Evolutionary conservation across 2,888 invertebrate species (phyloP), one percentile per base, ranked within the genome.

Genomic region (Tyria jacobaeae): DNA sequence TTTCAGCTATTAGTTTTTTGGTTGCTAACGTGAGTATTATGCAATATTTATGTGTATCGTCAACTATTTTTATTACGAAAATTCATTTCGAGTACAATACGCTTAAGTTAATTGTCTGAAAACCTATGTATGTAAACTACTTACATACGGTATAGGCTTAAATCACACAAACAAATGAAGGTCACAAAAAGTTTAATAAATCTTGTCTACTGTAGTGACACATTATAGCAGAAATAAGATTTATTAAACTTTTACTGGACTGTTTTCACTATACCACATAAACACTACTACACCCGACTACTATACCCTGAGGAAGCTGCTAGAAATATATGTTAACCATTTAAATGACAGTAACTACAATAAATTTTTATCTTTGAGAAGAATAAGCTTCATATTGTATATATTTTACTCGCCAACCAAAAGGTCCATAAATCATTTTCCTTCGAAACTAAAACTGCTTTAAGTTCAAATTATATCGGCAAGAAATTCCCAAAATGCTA

Each of bases 401-500:
- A n/a, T n/a, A 41, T 31, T 12, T 34, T 44, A 21, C 14, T 14
- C 14, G 21, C 34, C 21, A 27, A 51, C 34, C 39, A 47, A 49
- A 63, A 63, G n/a, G 60, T 31, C 21, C 49, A 71, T 66, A 64
- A 73, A 74, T 75, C 72, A 75, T 64, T 66, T 49, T 2, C 24
- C 49, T 62, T 39, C 9, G 7, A 52, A 64, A 64, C 54, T 65
- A 65, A 41, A 49, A 44, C 35, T 48, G 56, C 31, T 31, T n/a
- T 47, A 72, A 66, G 52, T 70, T 74, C 48, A 73, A 73, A 76
- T 74, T 64, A 70, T 60, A 65, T 62, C 49, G 24, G 52, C 56
- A 34, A 50, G 39, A 39, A 72, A 64, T 66, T 67, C 48, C 48
- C 60, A 59, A 76, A 71, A 55, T 71, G 66, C 71, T 73, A 64